Evolutionary conservation across 2,888 invertebrate species (phyloP), one percentile per base, ranked within the genome.

Genomic region (Chalcosyrphus nemorum): DNA sequence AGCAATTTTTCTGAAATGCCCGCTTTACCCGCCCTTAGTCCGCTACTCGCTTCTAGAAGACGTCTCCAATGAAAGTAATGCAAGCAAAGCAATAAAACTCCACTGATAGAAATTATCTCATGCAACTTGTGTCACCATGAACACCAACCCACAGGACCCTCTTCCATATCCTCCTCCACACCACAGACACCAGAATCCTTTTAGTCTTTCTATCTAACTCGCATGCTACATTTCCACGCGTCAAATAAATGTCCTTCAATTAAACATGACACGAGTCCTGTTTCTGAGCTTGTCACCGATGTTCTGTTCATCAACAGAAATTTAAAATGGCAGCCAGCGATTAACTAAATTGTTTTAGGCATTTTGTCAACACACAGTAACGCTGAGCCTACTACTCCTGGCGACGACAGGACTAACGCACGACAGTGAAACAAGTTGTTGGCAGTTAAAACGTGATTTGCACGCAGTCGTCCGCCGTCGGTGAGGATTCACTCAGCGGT

Each of bases 321-420:
- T 71, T 76, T 47, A 70, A 71, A 81, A 65, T 65, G 76, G 19
- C 81, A 71, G 45, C 29, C 43, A 43, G 38, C 65, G 57, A 71
- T 76, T 71, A 76, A 65, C 76, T 76, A 81, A 81, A 76, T 52
- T 57, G 76, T 70, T 81, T 81, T 65, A 81, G 81, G 52, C 57
- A 71, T 57, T 71, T 71, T 76, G 76, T 81, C 81, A 81, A 59
- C 72, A 52, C 52, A 29, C 59, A 7, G 6, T 35, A 15, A 41
- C 52, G 32, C 9, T 29, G 43, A 41, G 35, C 45, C 15, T 15
- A 21, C 5, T 2, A n/a, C n/a, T n/a, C n/a, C n/a, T n/a, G n/a
- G n/a, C n/a, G n/a, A n/a, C n/a, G 38, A 68, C 52, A 52, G 50
- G 43, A 52, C 43, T n/a, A n/a, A n/a, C n/a, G n/a, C n/a, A n/a